phyloP scores from a whole-genome alignment of 1,140 invertebrate genomes.

The Ruditapes philippinarum region DNA sequence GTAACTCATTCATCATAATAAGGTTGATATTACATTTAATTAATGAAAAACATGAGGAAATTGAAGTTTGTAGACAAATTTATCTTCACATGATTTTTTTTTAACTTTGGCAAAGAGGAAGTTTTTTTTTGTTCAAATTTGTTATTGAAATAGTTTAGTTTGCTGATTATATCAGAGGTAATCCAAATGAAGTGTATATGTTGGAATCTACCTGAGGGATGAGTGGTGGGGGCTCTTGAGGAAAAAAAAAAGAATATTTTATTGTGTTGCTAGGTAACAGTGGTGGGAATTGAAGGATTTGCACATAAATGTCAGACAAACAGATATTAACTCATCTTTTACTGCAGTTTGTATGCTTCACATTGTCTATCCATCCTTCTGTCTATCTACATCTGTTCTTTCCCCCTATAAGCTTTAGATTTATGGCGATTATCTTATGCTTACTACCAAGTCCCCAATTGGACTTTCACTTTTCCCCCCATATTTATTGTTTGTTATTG shows the following conservation, averaged over 20 bases:
- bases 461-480: too few relatives aligned
- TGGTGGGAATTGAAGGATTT: constrained; percentile 29
- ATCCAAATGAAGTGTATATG: neutral
- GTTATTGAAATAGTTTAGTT: constrained; percentile 8
- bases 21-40: neutral
- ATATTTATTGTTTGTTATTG: too few relatives aligned
- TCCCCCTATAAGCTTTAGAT: too few relatives aligned
- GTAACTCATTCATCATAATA: neutral
- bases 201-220: constrained; percentile 31
- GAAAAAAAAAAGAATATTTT: constrained; percentile 7
- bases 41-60: neutral
- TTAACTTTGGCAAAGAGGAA: neutral
- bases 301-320: constrained; percentile 47
- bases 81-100: neutral
- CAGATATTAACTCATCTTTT: constrained; percentile 22
- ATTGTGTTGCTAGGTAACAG: constrained; percentile 38
- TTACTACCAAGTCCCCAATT: too few relatives aligned
- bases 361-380: neutral
- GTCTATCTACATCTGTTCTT: constrained; percentile 23
- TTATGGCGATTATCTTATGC: neutral
- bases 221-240: constrained; percentile 36
- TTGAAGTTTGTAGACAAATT: neutral
- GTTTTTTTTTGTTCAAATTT: neutral
- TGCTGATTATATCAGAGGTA: constrained; percentile 2
- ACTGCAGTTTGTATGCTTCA: neutral